phyloP scores from a whole-genome alignment of 2,888 invertebrate species.

The Cryptosula pallasiana region DNA sequence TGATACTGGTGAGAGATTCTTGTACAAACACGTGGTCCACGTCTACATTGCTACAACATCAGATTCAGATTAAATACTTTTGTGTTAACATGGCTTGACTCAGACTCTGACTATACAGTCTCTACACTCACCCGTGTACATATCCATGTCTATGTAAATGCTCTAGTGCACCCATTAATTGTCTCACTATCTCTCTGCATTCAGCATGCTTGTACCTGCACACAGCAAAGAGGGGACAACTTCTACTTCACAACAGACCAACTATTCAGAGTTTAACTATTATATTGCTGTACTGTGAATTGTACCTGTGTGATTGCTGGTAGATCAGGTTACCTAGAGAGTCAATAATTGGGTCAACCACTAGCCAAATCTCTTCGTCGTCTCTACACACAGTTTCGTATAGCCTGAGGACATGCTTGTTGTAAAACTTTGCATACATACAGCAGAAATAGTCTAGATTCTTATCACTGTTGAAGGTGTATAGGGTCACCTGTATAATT shows the following conservation, averaged over 20 bases:
- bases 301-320: too few relatives aligned
- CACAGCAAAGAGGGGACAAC: background rate
- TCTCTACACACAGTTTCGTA: background rate
- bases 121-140: background rate
- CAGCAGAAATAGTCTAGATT: background rate
- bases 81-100: background rate
- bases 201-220: background rate
- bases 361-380: background rate
- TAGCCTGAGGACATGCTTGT: background rate
- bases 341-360: background rate
- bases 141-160: background rate
- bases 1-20: background rate
- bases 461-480: background rate
- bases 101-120: too few relatives aligned
- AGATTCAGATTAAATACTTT: background rate
- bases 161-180: background rate
- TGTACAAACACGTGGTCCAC: background rate
- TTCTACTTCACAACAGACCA: too few relatives aligned
- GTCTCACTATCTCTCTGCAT: background rate
- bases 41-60: background rate
- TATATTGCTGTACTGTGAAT: too few relatives aligned
- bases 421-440: background rate
- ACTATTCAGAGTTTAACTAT: too few relatives aligned
- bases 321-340: background rate
- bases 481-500: background rate